Evolutionary conservation across 2,888 invertebrate species (phyloP).

Genomic region (Megaustenia siamemsis): DNA sequence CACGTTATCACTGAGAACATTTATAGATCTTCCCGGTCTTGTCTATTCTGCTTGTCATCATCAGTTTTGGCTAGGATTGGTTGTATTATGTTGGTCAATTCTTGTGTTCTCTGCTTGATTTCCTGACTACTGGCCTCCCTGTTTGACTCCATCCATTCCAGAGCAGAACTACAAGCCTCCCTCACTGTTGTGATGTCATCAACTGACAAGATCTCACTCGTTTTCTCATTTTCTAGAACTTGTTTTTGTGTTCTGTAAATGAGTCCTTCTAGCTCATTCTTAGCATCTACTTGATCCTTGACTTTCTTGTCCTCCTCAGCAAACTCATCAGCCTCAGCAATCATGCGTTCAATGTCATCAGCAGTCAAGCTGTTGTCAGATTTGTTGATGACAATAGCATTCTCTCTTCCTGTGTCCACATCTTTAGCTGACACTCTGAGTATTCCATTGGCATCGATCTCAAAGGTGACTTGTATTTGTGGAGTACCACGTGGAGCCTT

Average conservation of each 20-base stretch:
- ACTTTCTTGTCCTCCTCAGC: conserved; percentile 97
- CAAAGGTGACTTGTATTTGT: conserved; percentile 81
- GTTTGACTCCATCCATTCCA: conserved; percentile 98
- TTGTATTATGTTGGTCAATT: conserved; percentile 95
- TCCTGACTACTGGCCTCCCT: conserved; percentile 94
- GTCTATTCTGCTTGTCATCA: not conserved
- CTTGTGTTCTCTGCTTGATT: conserved; percentile 95
- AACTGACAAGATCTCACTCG: conserved; percentile 87
- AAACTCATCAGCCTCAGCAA: conserved; percentile 98
- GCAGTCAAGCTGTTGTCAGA: conserved; percentile 97
- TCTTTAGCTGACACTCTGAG: conserved; percentile 92
- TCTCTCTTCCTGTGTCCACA: conserved; percentile 98
- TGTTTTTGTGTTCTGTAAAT: conserved; percentile 98
- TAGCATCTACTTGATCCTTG: conserved; percentile 91
- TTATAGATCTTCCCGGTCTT: not conserved
- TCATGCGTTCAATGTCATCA: conserved; percentile 99
- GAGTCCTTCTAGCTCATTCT: conserved; percentile 95
- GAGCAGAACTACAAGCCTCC: conserved; percentile 93
- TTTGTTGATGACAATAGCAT: conserved; percentile 99
- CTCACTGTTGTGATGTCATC: conserved; percentile 96
- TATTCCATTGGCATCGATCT: conserved; percentile 82
- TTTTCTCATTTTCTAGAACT: conserved; percentile 94
- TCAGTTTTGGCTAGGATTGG: conserved; percentile 82
- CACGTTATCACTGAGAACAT: not conserved
- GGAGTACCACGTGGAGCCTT: conserved; percentile 84